Evolutionary conservation across 1,140 invertebrate species (phyloP).

Genomic region (Lepidurus arcticus): DNA sequence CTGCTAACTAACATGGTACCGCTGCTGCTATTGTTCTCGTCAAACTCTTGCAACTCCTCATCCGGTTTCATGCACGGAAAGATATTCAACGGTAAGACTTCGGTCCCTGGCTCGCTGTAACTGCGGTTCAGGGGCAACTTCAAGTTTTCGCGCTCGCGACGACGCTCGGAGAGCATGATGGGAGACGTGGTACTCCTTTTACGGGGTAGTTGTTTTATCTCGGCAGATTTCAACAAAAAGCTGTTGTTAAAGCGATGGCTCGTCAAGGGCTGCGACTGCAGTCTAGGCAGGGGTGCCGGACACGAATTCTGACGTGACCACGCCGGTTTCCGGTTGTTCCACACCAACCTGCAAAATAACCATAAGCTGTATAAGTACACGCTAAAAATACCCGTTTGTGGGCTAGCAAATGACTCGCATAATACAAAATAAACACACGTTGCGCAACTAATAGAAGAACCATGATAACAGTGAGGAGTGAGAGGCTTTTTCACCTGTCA

Average conservation of each 20-base stretch:
- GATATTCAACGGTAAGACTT: constrained; percentile 36
- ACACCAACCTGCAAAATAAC: neutral
- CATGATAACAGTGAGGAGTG: neutral
- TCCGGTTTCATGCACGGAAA: neutral
- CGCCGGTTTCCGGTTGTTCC: constrained; percentile 4
- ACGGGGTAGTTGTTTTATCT: neutral
- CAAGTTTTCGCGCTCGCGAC: constrained; percentile 49
- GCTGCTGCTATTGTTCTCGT: neutral
- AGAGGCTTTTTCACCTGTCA: constrained; percentile 10
- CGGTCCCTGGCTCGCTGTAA: constrained; percentile 55
- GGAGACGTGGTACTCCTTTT: neutral
- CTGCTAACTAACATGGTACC: constrained; percentile 18
- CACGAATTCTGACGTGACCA: constrained; percentile 11
- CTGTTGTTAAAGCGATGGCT: neutral
- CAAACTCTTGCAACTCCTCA: neutral
- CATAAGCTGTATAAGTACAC: neutral
- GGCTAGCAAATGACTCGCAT: no score
- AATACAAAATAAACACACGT: no score
- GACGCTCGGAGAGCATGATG: neutral
- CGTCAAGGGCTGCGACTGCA: neutral
- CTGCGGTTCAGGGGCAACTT: constrained; percentile 55
- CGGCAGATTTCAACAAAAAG: neutral
- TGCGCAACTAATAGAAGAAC: no score
- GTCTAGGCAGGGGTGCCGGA: neutral
- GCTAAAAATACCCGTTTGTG: neutral